Evolutionary conservation across 2,113 vertebrate genomes (phyloP), one percentile per base, ranked within the genome.

Genomic region (Platichthys flesus): DNA sequence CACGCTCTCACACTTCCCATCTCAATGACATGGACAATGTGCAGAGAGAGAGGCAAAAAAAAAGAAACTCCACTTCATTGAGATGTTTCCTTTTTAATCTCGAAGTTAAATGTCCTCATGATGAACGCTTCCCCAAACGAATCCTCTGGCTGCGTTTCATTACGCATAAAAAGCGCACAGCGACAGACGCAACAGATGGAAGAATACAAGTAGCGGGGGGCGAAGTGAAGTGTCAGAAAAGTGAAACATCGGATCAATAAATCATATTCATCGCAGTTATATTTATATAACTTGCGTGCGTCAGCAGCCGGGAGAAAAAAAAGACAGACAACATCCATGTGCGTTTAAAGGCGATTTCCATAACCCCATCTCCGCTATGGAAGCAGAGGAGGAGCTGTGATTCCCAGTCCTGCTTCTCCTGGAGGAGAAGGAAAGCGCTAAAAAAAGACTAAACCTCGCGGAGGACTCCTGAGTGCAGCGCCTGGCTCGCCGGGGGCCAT

Each of bases 401-500:
- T 45, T 66, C 45, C 56, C 64, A 61, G n/a, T n/a, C 24, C 54
- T 56, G 51, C 73, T 67, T 76, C 66, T 72, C 57, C 18, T 35
- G 14, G 37, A 14, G 16, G 26, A 31, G 35, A 57, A 84, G 69
- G 37, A 78, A 76, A 82, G 79, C 71, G 9, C 63, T 81, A 65
- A 73, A 64, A 7, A 51, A 49, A 18, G 68, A 63, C 59, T 23
- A 54, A 73, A 59, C 45, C 68, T 61, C 79, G 47, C 78, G 91
- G 8, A 5, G 73, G 58, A 20, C 62, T 76, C 64, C 84, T 56
- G 86, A 77, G 78, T 26, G 68, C 26, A 40, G 69, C 31, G 31
- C 37, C 37, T 42, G 51, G 71, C 71, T 76, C 24, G 89, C 92
- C 90, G 3, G 75, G 67, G 91, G 93, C 91, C 58, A 92, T 61